A percentile compares a stretch with the other conserved stretches of the same genome.
These are phyloP conservation scores for Grammatotria lemairii DNA, from an alignment of 2,113 vertebrate genomes.

Conservation along the genomic window DNA sequence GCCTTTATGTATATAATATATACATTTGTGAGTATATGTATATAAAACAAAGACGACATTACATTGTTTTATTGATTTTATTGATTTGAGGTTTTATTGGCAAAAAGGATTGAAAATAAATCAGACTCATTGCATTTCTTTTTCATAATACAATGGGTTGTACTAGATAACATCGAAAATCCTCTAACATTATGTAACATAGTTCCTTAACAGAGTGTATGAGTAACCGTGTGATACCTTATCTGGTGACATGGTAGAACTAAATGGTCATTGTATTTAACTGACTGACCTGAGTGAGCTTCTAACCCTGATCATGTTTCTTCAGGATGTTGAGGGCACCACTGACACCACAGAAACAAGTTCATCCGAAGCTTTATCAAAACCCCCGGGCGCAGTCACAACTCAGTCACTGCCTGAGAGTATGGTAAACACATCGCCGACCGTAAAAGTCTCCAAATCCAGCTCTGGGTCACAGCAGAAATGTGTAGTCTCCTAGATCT, in stretches of 20 bases:
- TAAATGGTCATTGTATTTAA: not conserved
- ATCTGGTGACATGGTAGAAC: not conserved
- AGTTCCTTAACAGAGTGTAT: not conserved
- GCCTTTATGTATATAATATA: not conserved
- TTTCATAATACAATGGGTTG: not conserved
- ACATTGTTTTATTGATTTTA: not conserved
- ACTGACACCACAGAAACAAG: conserved; percentile 22
- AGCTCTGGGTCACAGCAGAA: conserved; percentile 43
- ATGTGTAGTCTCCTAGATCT: conserved; percentile 69
- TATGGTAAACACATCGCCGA: conserved; percentile 65
- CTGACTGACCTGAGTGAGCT: conserved; percentile 6
- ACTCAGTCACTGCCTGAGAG: conserved; percentile 42
- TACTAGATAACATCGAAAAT: not conserved
- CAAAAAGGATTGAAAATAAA: not conserved
- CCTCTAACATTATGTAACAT: conserved; percentile 3
- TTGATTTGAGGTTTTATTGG: not conserved
- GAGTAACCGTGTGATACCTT: not conserved
- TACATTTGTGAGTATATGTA: not conserved
- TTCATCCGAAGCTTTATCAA: conserved; percentile 30
- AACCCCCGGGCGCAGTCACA: conserved; percentile 26
- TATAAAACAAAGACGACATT: not conserved
- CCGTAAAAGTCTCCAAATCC: conserved; percentile 38
- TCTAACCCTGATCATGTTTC: conserved; percentile 53
- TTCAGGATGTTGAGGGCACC: conserved; percentile 46
- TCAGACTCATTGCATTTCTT: not conserved